phyloP scores from a whole-genome alignment of 2,113 vertebrate species.

The Ageneiosus marmoratus region DNA sequence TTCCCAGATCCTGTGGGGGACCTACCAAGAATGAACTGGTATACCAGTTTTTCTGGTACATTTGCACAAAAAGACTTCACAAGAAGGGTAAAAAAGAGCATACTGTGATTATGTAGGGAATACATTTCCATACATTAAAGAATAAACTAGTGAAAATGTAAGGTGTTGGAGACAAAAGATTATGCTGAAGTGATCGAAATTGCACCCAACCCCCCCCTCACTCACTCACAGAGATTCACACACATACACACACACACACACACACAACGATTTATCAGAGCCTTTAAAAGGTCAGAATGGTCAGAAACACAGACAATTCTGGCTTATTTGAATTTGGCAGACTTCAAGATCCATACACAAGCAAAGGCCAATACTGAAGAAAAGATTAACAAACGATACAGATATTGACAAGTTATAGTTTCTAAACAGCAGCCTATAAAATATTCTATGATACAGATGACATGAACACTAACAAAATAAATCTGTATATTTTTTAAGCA shows the following conservation, averaged over 20 bases:
- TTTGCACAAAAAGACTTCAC: not conserved
- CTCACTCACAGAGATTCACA: no score
- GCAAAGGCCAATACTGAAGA: not conserved
- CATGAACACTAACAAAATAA: not conserved
- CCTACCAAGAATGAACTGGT: no score
- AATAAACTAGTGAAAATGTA: not conserved
- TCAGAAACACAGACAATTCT: not conserved
- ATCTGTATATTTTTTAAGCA: not conserved
- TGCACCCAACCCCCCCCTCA: no score
- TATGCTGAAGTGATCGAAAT: not conserved
- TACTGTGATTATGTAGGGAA: not conserved
- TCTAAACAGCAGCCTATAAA: not conserved
- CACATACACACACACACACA: no score
- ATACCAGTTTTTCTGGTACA: no score
- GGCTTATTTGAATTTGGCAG: conserved; percentile 5
- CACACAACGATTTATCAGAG: not conserved
- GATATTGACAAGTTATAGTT: not conserved
- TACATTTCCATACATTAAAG: not conserved
- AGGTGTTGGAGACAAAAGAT: not conserved
- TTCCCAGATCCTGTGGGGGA: no score
- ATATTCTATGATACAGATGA: not conserved
- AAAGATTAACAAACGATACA: not conserved
- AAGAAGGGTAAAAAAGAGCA: not conserved
- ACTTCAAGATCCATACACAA: not conserved
- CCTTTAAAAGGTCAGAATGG: not conserved